Conservation (phyloP, 2,113 vertebrate species). For the Madoqua kirkii region DNA sequence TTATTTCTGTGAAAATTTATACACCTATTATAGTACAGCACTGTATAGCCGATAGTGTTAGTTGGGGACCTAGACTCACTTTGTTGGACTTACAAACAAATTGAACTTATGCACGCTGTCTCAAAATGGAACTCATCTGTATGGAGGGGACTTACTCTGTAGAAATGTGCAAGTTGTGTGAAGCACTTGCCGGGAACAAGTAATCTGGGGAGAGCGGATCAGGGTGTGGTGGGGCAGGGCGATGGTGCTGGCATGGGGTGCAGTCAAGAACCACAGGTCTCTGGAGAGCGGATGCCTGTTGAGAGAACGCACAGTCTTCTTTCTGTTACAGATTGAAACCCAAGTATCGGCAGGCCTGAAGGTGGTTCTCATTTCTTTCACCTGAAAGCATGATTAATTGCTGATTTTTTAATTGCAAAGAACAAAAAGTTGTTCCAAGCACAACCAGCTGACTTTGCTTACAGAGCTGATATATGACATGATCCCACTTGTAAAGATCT, state of each 20-base stretch:
- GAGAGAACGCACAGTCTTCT: not conserved
- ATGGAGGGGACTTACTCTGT: not conserved
- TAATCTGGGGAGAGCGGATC: not conserved
- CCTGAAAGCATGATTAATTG: not conserved
- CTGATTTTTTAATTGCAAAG: not conserved
- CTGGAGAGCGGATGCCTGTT: not conserved
- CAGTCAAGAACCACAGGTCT: not conserved
- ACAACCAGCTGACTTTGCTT: not conserved
- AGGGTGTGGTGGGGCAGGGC: accelerated
- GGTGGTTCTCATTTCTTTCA: not conserved
- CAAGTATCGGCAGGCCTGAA: not conserved
- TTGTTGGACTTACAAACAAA: not conserved
- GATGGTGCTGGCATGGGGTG: accelerated
- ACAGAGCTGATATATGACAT: not conserved
- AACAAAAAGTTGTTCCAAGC: not conserved
- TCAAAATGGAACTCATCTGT: not conserved
- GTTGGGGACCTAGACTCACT: not conserved
- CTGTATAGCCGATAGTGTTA: not conserved
- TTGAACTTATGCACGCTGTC: not conserved
- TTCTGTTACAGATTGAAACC: not conserved
- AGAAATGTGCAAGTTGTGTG: not conserved
- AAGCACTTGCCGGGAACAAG: not conserved
- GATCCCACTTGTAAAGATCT: not conserved
- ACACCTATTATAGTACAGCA: not conserved
- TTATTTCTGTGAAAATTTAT: not conserved